Base-by-base conservation (phyloP, 2,797 vertebrate species). In the Coregonus ussuriensis region DNA sequence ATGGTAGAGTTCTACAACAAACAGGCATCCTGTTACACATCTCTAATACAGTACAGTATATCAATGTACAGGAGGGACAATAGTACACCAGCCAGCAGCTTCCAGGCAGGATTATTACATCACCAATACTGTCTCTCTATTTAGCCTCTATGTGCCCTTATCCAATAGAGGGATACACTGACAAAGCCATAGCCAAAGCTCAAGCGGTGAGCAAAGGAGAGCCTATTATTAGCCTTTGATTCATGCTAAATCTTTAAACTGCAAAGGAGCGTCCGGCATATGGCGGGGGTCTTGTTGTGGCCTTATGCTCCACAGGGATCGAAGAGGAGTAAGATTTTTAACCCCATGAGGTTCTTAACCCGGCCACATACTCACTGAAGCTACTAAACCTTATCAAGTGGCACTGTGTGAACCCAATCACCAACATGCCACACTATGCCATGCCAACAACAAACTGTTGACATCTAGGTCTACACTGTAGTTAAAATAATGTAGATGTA, bases 61-160 rank as follows among this genome's bases (percentile, higher is more conserved):
- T 35, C 67, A 14, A 1, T 14, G 69, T 6, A 77, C 21, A 79
- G 41, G 76, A 80, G 65, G 77, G 79, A 72, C 74, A 81, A 66
- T 69, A 80, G 21, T 18, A 66, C 25, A 41, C 9, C 74, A 74
- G 47, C 47, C 5, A 71, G 52, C 79, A 56, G 59, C 33, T 37
- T 35, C 35, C 5, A 14, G 33, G 29, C 25, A 54, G 21, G 35
- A 77, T 74, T 71, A 78, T 47, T 63, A 51, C 52, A 54, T 31
- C 52, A 56, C 52, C 51, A 72, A 29, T 29, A 51, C 33, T 9
- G 25, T 21, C 52, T 76, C 51, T 37, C 66, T 6, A 56, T 69
- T 76, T 56, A 56, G 51, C 52, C n/a, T 63, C 59, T 62, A 25
- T 37, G 16, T 9, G 16, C 31, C 15, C 51, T 77, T 16, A n/a